Percentiles rank a stretch among this genome's conserved stretches.
Conservation (phyloP, 2,888 invertebrate species). For the Eupithecia insigniata region DNA sequence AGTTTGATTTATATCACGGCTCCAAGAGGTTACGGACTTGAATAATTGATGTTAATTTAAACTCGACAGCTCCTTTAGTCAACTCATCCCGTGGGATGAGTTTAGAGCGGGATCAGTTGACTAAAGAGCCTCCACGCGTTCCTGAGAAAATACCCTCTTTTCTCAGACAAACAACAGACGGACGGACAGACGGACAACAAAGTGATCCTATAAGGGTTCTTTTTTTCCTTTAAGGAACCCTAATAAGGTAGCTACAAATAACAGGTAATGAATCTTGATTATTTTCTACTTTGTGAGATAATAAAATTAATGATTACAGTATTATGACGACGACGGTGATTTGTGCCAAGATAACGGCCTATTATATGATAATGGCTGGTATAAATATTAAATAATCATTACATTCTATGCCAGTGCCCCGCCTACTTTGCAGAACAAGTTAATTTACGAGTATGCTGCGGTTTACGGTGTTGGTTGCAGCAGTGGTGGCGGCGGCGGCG, state of each 20-base stretch:
- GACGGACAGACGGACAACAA: too few relatives aligned
- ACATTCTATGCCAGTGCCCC: conserved; percentile 29
- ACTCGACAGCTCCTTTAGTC: too few relatives aligned
- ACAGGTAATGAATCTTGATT: neutral
- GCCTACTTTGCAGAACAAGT: conserved; percentile 1
- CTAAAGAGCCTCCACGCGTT: too few relatives aligned
- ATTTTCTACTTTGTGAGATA: conserved; percentile 11
- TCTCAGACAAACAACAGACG: too few relatives aligned
- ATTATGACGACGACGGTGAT: conserved; percentile 23
- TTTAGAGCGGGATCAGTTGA: too few relatives aligned
- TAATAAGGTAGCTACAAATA: neutral
- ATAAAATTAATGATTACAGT: conserved; percentile 17
- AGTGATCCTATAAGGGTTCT: too few relatives aligned
- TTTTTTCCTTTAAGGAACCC: too few relatives aligned
- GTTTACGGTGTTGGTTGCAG: conserved; percentile 48
- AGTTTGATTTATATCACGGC: too few relatives aligned
- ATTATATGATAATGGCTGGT: conserved; percentile 21
- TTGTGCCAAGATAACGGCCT: neutral
- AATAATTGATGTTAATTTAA: too few relatives aligned
- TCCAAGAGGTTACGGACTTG: too few relatives aligned
- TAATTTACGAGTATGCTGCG: conserved; percentile 38
- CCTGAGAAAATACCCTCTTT: too few relatives aligned
- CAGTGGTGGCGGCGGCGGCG: conserved; percentile 49
- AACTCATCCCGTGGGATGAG: too few relatives aligned
- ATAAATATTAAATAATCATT: conserved; percentile 30